Percentiles rank a stretch among this genome's conserved stretches.
Conservation (phyloP, 2,797 vertebrate species). For the Melanotaenia parkinsoni region DNA sequence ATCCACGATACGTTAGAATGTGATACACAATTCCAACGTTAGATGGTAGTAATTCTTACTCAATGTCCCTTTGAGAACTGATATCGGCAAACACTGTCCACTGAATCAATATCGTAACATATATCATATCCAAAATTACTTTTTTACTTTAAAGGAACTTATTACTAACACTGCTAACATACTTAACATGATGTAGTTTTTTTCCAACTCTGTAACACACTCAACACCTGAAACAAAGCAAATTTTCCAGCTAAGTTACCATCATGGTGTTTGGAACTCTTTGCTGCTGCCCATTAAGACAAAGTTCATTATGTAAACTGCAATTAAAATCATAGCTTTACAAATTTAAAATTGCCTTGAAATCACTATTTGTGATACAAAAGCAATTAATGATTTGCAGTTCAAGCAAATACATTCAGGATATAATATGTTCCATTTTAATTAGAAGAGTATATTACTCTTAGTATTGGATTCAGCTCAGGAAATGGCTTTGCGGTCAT, state of each 20-base stretch:
- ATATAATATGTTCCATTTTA: slow-evolving; percentile 6
- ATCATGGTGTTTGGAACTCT: neutral
- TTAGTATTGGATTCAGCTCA: neutral
- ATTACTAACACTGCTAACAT: neutral
- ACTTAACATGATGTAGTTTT: neutral
- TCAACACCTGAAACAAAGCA: neutral
- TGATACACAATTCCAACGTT: too few relatives aligned
- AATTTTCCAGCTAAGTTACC: neutral
- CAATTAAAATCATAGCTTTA: neutral
- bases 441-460: neutral
- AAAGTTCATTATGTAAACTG: slow-evolving; percentile 14
- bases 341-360: neutral
- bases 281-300: neutral
- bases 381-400: slow-evolving; percentile 2
- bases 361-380: neutral
- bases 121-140: too few relatives aligned
- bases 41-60: too few relatives aligned
- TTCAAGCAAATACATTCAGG: neutral
- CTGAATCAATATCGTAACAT: too few relatives aligned
- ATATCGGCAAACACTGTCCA: too few relatives aligned
- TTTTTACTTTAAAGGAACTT: neutral
- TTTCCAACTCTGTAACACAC: neutral
- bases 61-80: too few relatives aligned
- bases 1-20: too few relatives aligned
- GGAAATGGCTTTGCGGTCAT: neutral